These are phyloP conservation scores for Lysiphlebus fabarum DNA, from an alignment of 1,140 invertebrate genomes.

Conservation along the genomic window DNA sequence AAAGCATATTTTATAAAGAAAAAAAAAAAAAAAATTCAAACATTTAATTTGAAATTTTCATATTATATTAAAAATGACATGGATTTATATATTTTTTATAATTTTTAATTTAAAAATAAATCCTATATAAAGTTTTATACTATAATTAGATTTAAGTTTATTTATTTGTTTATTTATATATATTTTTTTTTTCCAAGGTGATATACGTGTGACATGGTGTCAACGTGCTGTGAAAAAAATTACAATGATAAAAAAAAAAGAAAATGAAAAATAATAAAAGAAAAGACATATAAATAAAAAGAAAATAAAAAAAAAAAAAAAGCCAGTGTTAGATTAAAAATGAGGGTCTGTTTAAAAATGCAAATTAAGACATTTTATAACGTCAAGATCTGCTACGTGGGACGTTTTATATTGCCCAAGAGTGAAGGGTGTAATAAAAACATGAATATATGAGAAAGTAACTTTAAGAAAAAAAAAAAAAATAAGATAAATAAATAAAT, in stretches of 20 bases:
- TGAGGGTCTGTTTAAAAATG: slow-evolving; percentile 36
- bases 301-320: slow-evolving; percentile 20
- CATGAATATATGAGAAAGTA: slow-evolving; percentile 27
- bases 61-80: too few species aligned
- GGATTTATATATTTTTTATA: too few species aligned
- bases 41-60: too few species aligned
- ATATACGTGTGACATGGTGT: slow-evolving; percentile 1
- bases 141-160: too few species aligned
- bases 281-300: slow-evolving; percentile 10
- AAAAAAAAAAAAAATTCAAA: too few species aligned
- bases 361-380: slow-evolving; percentile 42
- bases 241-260: slow-evolving; percentile 5
- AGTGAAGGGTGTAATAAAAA: slow-evolving; percentile 24
- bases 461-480: slow-evolving; percentile 3
- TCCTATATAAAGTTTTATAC: too few species aligned
- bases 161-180: too few species aligned
- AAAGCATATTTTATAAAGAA: too few species aligned
- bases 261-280: slow-evolving; percentile 23
- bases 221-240: slow-evolving; percentile 13
- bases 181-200: too few species aligned
- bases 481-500: background rate
- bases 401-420: slow-evolving; percentile 16
- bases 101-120: too few species aligned
- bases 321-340: slow-evolving; percentile 26
- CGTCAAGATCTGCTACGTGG: slow-evolving; percentile 29